Evolutionary conservation across 2,113 vertebrate genomes (phyloP).

Genomic region (Callipepla squamata): DNA sequence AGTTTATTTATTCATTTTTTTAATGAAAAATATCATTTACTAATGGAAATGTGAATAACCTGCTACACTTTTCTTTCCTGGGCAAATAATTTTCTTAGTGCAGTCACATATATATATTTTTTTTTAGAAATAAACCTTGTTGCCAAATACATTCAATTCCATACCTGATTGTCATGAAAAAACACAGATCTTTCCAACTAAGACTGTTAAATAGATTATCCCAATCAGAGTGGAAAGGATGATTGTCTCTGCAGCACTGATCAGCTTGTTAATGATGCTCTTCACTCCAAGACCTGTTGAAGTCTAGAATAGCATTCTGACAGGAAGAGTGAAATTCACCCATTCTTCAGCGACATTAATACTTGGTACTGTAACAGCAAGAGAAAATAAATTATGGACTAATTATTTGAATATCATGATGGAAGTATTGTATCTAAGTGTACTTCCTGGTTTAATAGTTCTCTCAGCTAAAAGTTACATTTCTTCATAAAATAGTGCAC

Average conservation of each 20-base stretch:
- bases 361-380: slow-evolving; percentile 17
- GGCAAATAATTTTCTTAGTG: neutral
- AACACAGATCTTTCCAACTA: slow-evolving; percentile 69
- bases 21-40: neutral
- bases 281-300: slow-evolving; percentile 42
- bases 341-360: slow-evolving; percentile 19
- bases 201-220: slow-evolving; percentile 69
- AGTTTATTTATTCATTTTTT: neutral
- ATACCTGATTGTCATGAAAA: slow-evolving; percentile 69
- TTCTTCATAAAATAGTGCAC: neutral
- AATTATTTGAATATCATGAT: neutral
- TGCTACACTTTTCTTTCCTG: neutral
- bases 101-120: neutral
- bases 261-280: slow-evolving; percentile 39
- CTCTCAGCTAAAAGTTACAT: neutral
- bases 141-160: neutral
- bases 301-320: slow-evolving; percentile 37
- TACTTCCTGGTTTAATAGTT: neutral
- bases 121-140: neutral
- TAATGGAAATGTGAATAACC: neutral
- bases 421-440: neutral
- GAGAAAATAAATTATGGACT: neutral
- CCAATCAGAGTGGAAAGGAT: slow-evolving; percentile 69
- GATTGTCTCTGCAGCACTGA: slow-evolving; percentile 57
- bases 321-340: slow-evolving; percentile 29